Evolutionary conservation across 2,888 invertebrate genomes (phyloP), one percentile per base, ranked within the genome.

Genomic region (Aspidapion aeneum): DNA sequence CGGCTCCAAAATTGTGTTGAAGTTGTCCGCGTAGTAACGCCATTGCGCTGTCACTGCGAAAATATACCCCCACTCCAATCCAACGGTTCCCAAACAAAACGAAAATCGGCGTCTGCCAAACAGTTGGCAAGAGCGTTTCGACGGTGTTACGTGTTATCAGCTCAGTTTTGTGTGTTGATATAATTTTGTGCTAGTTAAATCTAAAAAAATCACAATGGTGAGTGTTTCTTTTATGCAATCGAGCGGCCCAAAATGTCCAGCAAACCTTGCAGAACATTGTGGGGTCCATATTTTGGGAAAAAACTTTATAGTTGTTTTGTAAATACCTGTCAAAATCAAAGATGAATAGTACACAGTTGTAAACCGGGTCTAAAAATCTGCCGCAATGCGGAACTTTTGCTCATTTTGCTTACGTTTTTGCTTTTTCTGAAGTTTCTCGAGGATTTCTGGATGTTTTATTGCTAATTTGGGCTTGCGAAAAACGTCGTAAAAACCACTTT

Each of bases 21-120:
- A 76, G 79, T 78, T 78, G 77, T 72, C 79, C 80, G 77, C 78
- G 77, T 79, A 79, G 79, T 78, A 78, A 78, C 80, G 75, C 76
- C 76, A 76, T 74, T 78, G 78, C 79, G 79, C 78, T 79, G 72
- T 73, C 75, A 71, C 70, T 72, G 67, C 68, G 19, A 52, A 52
- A 52, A 18, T 52, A 9, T 18, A 60, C 51, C 72, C 71, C 71
- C 70, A 67, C 71, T 66, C 73, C 66, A 64, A 70, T 67, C 68
- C 72, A 70, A 68, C 70, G 66, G 68, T 73, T 74, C 72, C 75
- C 74, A 77, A 78, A 78, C 78, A 79, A 77, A 78, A 75, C 77
- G 77, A 75, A 75, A 73, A 72, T 62, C 63, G 64, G 65, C 35
- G 35, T 35, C 35, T 69, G 67, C 70, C 72, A 72, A 77, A 77